phyloP scores from a whole-genome alignment of 2,797 vertebrate genomes.

The Florisuga fusca region DNA sequence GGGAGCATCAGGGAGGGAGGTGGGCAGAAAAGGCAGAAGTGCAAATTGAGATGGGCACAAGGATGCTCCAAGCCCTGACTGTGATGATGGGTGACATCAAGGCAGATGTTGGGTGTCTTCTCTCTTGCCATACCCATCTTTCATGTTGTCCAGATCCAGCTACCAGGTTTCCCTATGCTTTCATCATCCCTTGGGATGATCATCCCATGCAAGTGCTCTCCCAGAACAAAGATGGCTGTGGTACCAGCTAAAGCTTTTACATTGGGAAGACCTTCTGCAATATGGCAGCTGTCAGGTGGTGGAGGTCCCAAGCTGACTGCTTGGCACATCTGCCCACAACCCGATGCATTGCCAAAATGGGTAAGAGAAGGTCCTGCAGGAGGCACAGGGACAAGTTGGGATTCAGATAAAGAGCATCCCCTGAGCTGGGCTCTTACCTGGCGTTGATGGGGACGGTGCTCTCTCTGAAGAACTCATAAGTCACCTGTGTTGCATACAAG shows the following conservation, averaged over 20 bases:
- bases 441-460: conserved; percentile 89
- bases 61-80: rapidly evolving
- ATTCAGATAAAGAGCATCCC: background rate
- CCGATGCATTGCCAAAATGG: rapidly evolving
- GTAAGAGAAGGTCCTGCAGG: background rate
- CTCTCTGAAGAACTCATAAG: conserved; percentile 94
- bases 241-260: background rate
- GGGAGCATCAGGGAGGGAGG: background rate
- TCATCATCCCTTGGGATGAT: background rate
- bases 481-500: conserved; percentile 94
- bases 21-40: background rate
- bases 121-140: background rate
- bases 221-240: rapidly evolving
- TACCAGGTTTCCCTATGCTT: rapidly evolving
- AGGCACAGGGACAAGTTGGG: background rate
- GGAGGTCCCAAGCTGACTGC: rapidly evolving
- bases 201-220: rapidly evolving
- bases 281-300: background rate
- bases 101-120: background rate
- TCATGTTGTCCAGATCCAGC: rapidly evolving
- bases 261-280: background rate
- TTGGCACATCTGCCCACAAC: rapidly evolving
- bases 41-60: background rate
- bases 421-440: conserved; percentile 77
- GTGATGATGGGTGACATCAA: rapidly evolving